Evolutionary conservation across 2,113 vertebrate species (phyloP), one percentile per base, ranked within the genome.

Genomic region (Trogon melanurus): DNA sequence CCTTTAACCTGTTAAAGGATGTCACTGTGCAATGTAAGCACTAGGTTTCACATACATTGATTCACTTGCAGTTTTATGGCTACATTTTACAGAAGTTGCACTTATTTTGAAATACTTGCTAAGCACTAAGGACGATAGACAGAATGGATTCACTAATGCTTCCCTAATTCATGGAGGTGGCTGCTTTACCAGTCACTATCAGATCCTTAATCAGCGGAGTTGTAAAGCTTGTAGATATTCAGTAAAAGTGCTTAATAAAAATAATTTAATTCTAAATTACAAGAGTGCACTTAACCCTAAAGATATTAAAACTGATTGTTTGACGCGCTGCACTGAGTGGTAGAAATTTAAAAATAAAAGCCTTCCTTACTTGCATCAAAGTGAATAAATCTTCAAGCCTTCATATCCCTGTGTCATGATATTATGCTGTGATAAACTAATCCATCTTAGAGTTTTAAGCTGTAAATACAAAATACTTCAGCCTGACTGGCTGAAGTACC

Each of bases 291-390:
- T 98, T 98, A 98, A 97, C 96, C 98, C 97, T 98, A 98, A 98
- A 98, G 97, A 98, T 98, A 98, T 98, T 98, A 98, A 97, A 98
- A 97, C 97, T 97, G 97, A 98, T 98, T 98, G 97, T 98, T 98
- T 98, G 97, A 98, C 96, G 89, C 96, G 97, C 96, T 97, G 96
- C 96, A 96, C 79, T 71, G 96, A 97, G 97, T 96, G 90, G 93
- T 95, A 97, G 96, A 97, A 97, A 98, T 98, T 98, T 96, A 97
- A 98, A 97, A 98, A 98, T 97, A 98, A 98, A 98, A 97, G 96
- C 97, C 97, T 98, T 97, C 94, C 97, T 97, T 96, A 97, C 97
- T 97, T 98, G 97, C 92, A 97, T 97, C 93, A 93, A 97, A 97
- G 96, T 60, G 95, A 94, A 89, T 91, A 95, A 67, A 95, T 96